Conservation (phyloP, 2,888 invertebrate species). For the Platycheirus albimanus region DNA sequence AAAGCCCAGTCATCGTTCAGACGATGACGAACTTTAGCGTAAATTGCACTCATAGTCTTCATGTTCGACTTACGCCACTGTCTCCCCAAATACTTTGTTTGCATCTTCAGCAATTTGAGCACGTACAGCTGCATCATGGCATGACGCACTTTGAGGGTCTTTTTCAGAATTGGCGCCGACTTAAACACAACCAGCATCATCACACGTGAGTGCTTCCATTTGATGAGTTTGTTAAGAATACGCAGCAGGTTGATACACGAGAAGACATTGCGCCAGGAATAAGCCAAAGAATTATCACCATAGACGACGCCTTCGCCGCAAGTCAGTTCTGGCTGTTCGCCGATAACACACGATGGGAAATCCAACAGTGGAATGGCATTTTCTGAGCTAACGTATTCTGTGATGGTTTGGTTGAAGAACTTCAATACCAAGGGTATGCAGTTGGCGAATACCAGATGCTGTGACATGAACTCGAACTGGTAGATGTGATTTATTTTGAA, state of each 20-base stretch:
- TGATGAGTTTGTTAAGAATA: constrained; percentile 98
- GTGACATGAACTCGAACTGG: constrained; percentile 99
- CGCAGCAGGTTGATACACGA: constrained; percentile 98
- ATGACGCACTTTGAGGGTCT: constrained; percentile 96
- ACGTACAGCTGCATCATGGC: constrained; percentile 99
- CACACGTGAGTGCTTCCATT: constrained; percentile 99
- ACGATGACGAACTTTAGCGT: constrained; percentile 97
- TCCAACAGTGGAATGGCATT: constrained; percentile 96
- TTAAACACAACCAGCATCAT: constrained; percentile 99
- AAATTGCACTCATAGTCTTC: constrained; percentile 99
- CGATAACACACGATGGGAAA: constrained; percentile 97
- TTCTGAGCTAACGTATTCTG: constrained; percentile 96
- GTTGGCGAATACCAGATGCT: constrained; percentile 99
- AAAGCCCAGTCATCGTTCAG: constrained; percentile 99
- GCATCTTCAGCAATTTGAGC: constrained; percentile 98
- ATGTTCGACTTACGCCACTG: constrained; percentile 99
- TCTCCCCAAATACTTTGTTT: constrained; percentile 98
- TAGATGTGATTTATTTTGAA: constrained; percentile 98
- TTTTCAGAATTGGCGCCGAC: constrained; percentile 98
- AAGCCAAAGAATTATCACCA: constrained; percentile 87
- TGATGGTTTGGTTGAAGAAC: constrained; percentile 99
- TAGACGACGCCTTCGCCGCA: constrained; percentile 93
- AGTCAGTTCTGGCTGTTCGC: constrained; percentile 96
- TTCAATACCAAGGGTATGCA: constrained; percentile 99
- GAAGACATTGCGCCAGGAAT: constrained; percentile 99